phyloP scores from a whole-genome alignment of 2,797 vertebrate species.

The Hipposideros larvatus region DNA sequence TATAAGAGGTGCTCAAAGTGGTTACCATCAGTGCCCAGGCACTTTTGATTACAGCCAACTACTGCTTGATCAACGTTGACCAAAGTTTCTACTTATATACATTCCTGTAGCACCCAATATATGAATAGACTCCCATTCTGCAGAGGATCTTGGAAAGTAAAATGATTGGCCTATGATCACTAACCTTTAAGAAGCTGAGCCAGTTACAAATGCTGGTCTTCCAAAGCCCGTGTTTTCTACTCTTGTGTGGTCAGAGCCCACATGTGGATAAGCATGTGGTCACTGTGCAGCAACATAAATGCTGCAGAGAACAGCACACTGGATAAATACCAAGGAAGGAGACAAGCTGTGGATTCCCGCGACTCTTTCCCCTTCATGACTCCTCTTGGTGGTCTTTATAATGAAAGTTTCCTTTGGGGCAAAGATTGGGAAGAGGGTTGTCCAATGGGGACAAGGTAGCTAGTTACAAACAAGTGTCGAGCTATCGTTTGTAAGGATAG shows the following conservation, averaged over 20 bases:
- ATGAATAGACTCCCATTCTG: not conserved
- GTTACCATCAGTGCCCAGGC: too few relatives aligned
- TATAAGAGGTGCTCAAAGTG: too few relatives aligned
- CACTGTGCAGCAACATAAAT: not conserved
- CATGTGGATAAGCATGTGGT: rapidly evolving
- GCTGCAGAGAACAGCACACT: rapidly evolving
- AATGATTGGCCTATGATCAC: not conserved
- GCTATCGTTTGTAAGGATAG: not conserved
- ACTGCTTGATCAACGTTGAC: too few relatives aligned
- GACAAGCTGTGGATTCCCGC: not conserved
- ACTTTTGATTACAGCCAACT: too few relatives aligned
- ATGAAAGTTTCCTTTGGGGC: not conserved
- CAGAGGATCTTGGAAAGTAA: not conserved
- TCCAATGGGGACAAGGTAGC: not conserved
- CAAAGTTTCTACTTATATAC: too few relatives aligned
- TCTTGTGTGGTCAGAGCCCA: not conserved
- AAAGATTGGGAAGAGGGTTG: not conserved
- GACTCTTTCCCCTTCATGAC: not conserved
- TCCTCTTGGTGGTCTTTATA: not conserved
- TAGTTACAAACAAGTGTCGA: not conserved
- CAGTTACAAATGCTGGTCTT: not conserved
- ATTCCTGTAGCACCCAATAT: too few relatives aligned
- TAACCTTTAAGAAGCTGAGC: not conserved
- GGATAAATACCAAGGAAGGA: not conserved
- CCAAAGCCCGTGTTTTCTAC: too few relatives aligned